Percentiles rank a stretch among this genome's conserved stretches.
Conservation (phyloP, 2,113 vertebrate species). For the Calonectris borealis region DNA sequence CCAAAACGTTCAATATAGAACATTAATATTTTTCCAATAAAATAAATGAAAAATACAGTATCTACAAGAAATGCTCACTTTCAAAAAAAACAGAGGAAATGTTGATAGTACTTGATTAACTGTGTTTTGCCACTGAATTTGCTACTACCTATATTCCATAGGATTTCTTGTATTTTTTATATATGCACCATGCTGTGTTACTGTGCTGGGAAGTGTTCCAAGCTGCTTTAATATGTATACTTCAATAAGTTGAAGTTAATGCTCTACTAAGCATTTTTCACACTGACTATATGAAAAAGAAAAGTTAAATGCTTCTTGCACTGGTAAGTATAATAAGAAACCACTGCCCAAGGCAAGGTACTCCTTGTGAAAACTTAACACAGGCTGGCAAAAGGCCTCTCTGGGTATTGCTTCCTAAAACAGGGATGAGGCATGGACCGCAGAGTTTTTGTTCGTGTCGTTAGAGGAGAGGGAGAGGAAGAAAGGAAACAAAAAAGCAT, state of each 20-base stretch:
- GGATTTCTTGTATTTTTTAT: background rate
- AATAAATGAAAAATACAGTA: background rate
- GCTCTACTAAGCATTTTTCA: background rate
- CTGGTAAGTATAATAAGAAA: background rate
- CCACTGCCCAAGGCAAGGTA: background rate
- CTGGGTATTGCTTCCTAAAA: background rate
- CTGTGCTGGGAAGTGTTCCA: background rate
- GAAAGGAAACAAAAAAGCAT: background rate
- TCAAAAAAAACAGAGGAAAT: background rate
- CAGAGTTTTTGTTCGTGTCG: background rate
- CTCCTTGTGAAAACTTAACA: background rate
- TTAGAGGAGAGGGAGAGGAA: background rate
- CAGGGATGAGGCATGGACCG: background rate
- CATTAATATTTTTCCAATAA: background rate
- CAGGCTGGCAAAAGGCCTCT: background rate
- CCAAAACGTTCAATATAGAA: background rate
- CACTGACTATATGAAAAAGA: background rate
- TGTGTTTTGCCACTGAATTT: background rate
- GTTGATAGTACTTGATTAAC: background rate
- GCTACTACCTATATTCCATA: background rate
- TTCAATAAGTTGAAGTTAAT: background rate
- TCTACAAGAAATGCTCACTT: background rate
- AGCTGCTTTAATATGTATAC: background rate
- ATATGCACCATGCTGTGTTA: rapidly evolving
- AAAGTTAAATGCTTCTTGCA: background rate